Evolutionary conservation across 2,797 vertebrate genomes (phyloP), one percentile per base, ranked within the genome.

Genomic region (Anniella stebbinsi): DNA sequence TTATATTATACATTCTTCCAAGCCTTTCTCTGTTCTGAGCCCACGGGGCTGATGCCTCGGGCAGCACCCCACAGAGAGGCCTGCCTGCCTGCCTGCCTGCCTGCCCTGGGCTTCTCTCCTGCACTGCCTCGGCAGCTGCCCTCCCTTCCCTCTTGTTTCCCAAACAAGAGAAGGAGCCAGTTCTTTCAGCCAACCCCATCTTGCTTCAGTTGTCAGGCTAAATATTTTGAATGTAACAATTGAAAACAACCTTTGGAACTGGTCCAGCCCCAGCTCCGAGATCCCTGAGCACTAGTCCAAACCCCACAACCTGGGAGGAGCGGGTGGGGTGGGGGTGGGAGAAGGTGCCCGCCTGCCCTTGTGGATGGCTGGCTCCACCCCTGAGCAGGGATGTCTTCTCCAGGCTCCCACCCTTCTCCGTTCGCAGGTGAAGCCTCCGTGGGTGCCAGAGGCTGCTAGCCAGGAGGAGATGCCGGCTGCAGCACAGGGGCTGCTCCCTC

Each of bases 141-240:
- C 30, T 9, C 7, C 12, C n/a, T 54, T 8, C 30, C 41, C 57
- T 45, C 36, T 5, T 97, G 96, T 97, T 97, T 97, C 94, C 95
- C 96, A 96, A 97, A 97, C 96, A 97, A 93, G 93, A 82, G 54
- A 66, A 51, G 69, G 36, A 33, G 30, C 73, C 6, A 2, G 15
- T 87, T 70, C 90, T 57, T 63, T 0, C 78, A 28, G 76, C 89
- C 75, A 9, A 54, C 28, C 45, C 67, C 91, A 73, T 78, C 69
- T 87, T 80, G 94, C 94, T 41, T 41, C 93, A 97, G 97, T 97
- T 97, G 94, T 97, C 95, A 97, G 96, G 96, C 89, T 96, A 97
- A 97, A 97, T 97, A 97, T 97, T 97, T 97, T 92, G 97, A 80
- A 92, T 96, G 91, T 84, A 66, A 87, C 88, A 84, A 67, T 57